phyloP scores from a whole-genome alignment of 2,888 invertebrate genomes.

The Netelia virgata region DNA sequence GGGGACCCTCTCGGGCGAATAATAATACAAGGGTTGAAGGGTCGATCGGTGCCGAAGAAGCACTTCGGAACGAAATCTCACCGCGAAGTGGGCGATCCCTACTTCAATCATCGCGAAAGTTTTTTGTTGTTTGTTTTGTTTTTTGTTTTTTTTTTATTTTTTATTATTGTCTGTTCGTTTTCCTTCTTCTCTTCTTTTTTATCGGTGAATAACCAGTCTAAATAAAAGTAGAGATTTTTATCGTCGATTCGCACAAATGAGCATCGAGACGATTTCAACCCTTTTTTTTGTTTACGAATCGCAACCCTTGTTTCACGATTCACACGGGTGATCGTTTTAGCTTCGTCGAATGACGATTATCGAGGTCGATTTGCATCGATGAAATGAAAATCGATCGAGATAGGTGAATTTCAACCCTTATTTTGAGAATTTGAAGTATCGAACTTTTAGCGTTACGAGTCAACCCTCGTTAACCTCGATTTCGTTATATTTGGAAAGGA shows the following conservation, averaged over 20 bases:
- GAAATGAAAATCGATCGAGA: no score
- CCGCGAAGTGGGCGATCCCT: conserved; percentile 60
- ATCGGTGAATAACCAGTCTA: conserved; percentile 23
- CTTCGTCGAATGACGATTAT: no score
- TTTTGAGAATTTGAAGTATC: background rate
- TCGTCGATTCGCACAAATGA: conserved; percentile 58
- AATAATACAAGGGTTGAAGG: conserved; percentile 67
- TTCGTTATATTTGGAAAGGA: no score
- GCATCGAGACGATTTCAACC: conserved; percentile 48
- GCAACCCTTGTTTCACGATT: background rate
- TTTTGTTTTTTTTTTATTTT: no score
- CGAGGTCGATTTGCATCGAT: no score
- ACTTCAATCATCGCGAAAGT: conserved; percentile 52
- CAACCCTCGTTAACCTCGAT: no score
- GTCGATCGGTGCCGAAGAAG: conserved; percentile 60
- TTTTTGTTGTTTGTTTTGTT: background rate
- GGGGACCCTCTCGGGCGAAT: conserved; percentile 47
- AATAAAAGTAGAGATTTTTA: conserved; percentile 40
- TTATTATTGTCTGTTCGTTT: no score
- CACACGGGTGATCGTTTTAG: background rate
- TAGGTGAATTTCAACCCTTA: conserved; percentile 5
- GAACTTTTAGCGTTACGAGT: no score
- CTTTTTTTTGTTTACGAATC: background rate
- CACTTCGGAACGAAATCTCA: conserved; percentile 60
- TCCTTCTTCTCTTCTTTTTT: no score